Evolutionary conservation across 2,113 vertebrate species (phyloP).

Genomic region (Nothobranchius furzeri): DNA sequence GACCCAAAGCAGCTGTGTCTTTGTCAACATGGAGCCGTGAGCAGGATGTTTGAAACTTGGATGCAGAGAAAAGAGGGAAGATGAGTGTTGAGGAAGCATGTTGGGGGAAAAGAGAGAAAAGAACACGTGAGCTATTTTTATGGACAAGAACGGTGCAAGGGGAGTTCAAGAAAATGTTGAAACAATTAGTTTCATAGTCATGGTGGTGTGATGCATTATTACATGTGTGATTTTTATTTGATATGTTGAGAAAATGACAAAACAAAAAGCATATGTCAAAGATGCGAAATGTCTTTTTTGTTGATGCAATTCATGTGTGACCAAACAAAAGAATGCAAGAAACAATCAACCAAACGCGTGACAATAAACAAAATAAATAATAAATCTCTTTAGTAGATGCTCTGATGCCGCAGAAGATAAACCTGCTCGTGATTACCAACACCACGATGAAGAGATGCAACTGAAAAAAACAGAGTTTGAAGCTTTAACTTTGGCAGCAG

Average conservation of each 20-base stretch:
- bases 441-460: conserved; percentile 8
- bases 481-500: conserved; percentile 4
- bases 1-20: conserved; percentile 68
- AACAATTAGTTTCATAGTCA: conserved; percentile 1
- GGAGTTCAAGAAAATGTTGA: conserved; percentile 5
- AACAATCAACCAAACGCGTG: not conserved
- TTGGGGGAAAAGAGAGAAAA: conserved; percentile 9
- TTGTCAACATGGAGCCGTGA: conserved; percentile 54
- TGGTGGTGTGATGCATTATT: not conserved
- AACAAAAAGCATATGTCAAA: not conserved
- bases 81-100: conserved; percentile 28
- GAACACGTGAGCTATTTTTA: not conserved
- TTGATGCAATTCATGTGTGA: not conserved
- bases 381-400: not conserved
- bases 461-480: not conserved
- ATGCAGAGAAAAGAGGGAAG: conserved; percentile 38
- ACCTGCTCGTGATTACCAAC: conserved; percentile 13
- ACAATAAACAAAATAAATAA: conserved; percentile 4
- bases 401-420: conserved; percentile 9
- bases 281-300: too few species aligned
- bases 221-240: not conserved
- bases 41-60: conserved; percentile 60
- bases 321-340: not conserved
- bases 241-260: not conserved
- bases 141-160: not conserved